Conservation (phyloP, 2,888 invertebrate species). For the Morpho helenor region DNA sequence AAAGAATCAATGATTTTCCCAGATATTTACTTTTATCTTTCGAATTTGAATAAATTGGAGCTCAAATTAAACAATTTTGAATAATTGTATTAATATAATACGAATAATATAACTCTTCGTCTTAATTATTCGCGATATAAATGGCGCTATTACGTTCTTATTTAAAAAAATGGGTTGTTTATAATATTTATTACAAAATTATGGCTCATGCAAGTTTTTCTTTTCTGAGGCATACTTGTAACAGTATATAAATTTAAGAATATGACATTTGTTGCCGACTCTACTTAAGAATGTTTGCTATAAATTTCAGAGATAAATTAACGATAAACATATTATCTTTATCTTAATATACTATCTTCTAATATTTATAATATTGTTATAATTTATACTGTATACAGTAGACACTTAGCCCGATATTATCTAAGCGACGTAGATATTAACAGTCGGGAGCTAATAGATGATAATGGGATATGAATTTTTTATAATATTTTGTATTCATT, state of each 20-base stretch:
- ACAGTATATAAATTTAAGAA: neutral
- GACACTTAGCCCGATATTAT: conserved; percentile 24
- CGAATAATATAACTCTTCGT: too few species aligned
- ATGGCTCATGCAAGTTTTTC: too few species aligned
- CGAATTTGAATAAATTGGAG: neutral
- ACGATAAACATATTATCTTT: conserved; percentile 11
- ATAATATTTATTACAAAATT: too few species aligned
- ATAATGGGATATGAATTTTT: conserved; percentile 38
- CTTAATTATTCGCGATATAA: too few species aligned
- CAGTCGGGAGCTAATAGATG: conserved; percentile 25
- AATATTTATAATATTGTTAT: conserved; percentile 49
- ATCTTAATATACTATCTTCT: conserved; percentile 20
- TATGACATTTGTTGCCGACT: conserved; percentile 10
- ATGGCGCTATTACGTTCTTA: too few species aligned
- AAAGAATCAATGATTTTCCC: too few species aligned
- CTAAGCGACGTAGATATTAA: conserved; percentile 10
- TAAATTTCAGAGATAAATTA: conserved; percentile 4
- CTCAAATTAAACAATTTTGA: too few species aligned
- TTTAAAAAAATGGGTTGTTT: too few species aligned
- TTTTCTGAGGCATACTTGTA: too few species aligned
- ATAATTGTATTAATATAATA: too few species aligned
- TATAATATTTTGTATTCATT: conserved; percentile 77
- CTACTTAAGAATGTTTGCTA: conserved; percentile 7
- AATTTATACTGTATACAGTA: conserved; percentile 49
- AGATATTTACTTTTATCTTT: neutral